Percentiles rank a stretch among this genome's conserved stretches.
Conservation (phyloP, 2,113 vertebrate species). For the Chiloscyllium plagiosum region DNA sequence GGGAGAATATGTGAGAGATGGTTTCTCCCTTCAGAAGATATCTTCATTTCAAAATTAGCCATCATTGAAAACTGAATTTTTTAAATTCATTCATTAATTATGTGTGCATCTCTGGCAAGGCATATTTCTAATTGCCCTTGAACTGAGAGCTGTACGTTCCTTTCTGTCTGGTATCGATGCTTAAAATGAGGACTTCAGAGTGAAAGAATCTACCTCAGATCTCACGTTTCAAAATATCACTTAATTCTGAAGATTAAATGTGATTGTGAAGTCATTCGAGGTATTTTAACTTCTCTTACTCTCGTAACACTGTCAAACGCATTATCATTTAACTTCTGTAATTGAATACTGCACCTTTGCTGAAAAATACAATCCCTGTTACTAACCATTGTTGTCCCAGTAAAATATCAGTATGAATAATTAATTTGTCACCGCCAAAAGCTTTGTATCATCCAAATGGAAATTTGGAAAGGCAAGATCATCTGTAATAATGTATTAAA, state of each 20-base stretch:
- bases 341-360: not conserved
- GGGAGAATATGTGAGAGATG: not conserved
- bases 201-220: not conserved
- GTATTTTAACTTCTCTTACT: not conserved
- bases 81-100: too few species aligned
- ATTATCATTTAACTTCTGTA: not conserved
- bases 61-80: not conserved
- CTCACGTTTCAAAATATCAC: not conserved
- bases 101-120: too few species aligned
- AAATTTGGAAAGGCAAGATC: not conserved
- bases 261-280: not conserved
- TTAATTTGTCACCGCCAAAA: not conserved
- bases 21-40: not conserved
- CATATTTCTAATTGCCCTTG: too few species aligned
- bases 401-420: not conserved
- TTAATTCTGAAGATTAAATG: not conserved
- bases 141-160: not conserved
- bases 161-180: not conserved
- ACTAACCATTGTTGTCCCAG: not conserved
- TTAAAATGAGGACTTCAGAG: not conserved
- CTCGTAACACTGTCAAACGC: too few species aligned
- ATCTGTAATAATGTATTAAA: not conserved
- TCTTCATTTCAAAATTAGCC: not conserved
- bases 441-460: not conserved
- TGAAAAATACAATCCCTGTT: not conserved